Evolutionary conservation across 1,140 invertebrate genomes (phyloP), one percentile per base, ranked within the genome.

Genomic region (Cyclina sinensis): DNA sequence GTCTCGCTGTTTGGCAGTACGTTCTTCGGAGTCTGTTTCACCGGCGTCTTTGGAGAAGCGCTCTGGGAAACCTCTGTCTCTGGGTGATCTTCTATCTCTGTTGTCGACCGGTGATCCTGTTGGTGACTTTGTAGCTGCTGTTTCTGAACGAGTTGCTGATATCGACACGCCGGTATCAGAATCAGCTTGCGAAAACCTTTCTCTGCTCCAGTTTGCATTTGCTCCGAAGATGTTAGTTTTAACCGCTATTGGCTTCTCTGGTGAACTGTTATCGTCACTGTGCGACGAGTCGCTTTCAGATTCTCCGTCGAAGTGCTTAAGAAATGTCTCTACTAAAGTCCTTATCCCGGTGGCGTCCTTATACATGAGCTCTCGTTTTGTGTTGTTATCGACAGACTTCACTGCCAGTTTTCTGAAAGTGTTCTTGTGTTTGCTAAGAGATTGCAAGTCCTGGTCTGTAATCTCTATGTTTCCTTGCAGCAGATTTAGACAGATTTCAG

Each of bases 131-230:
- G n/a, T n/a, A 27, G 57, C 4, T 27, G 24, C 24, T 62, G 57
- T n/a, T 62, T 62, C 57, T 62, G 57, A 62, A 62, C n/a, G n/a
- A 62, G 57, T 24, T 62, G 57, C 57, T 62, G 57, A 62, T 62
- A 62, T 24, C 57, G 57, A 62, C 24, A 27, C 14, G 57, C 57
- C 57, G 57, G 57, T 62, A 62, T 62, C 57, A 62, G 57, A n/a
- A 62, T 62, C 57, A 62, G 57, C 14, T 62, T 62, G n/a, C 57
- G 57, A 62, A 62, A 62, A 24, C 57, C 57, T 24, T 27, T 62
- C 57, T 62, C 57, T 27, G 57, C 27, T 54, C 57, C 57, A 5
- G 24, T n/a, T 27, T 62, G 57, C 57, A 62, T 62, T 62, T 62
- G 57, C 14, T 54, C 51, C 51, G 51, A 16, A 7, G 16, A 7